Evolutionary conservation across 1,140 invertebrate species (phyloP).

Genomic region (Microplitis mediator): DNA sequence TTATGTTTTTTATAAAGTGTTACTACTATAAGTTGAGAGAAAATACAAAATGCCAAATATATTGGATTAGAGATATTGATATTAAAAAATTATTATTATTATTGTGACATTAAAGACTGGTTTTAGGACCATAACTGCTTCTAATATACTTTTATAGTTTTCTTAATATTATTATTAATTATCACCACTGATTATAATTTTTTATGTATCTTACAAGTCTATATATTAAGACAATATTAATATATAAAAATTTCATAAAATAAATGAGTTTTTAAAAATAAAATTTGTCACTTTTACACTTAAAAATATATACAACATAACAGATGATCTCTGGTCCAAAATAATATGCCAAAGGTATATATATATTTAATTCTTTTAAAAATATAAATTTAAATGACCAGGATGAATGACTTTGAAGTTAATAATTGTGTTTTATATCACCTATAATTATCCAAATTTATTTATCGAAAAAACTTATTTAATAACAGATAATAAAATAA

Average conservation of each 20-base stretch:
- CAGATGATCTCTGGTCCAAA: not conserved
- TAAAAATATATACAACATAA: not conserved
- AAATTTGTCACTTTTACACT: too few species aligned
- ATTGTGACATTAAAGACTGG: slow-evolving; percentile 12
- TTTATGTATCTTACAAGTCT: not conserved
- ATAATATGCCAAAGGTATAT: slow-evolving; percentile 1
- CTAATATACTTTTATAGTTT: not conserved
- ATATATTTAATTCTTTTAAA: not conserved
- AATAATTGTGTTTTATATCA: too few species aligned
- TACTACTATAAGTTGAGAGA: not conserved
- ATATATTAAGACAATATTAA: not conserved
- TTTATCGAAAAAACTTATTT: not conserved
- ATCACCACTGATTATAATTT: not conserved
- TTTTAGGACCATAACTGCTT: slow-evolving; percentile 21
- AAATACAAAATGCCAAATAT: not conserved
- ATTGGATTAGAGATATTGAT: not conserved
- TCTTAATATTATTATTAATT: not conserved
- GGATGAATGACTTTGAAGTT: not conserved
- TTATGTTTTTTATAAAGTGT: not conserved
- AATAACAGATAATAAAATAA: slow-evolving; percentile 1
- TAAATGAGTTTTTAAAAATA: not conserved
- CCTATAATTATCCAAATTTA: too few species aligned
- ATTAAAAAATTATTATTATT: slow-evolving; percentile 3
- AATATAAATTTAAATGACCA: not conserved
- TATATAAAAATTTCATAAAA: not conserved